Base-by-base conservation (phyloP, 2,113 vertebrate species). In the Misgurnus mizolepis region DNA sequence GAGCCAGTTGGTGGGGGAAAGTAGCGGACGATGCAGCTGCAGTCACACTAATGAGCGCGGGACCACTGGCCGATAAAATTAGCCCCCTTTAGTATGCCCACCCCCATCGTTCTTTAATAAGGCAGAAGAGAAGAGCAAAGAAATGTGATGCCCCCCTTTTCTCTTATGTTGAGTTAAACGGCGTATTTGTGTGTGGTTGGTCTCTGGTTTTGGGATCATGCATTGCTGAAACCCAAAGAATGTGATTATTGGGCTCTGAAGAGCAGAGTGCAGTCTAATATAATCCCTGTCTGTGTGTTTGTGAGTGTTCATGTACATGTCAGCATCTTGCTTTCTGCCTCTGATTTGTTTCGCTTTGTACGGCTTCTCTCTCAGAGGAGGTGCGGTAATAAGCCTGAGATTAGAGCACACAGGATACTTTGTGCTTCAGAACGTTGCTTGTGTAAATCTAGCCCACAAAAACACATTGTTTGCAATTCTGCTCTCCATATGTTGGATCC, bases 191-290 rank as follows among this genome's bases (percentile, higher is more conserved):
- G 76, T 76, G 65, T 84, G 68, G 40, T 47, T 68, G 45, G 40
- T 78, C 73, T 78, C 18, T 64, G 58, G 41, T 65, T 41, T 74
- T 79, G 70, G 41, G 76, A 66, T 62, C 40, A 79, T 82, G 75
- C 22, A 43, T 65, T 74, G 43, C 27, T 81, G 22, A 67, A 70
- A 72, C 50, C 71, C 83, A 79, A 15, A 69, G 76, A 49, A 71
- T 79, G 76, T 58, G 50, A 53, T 76, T 73, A 62, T 80, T 53
- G 14, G 68, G 78, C 45, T 47, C 53, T 82, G 12, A 60, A 14
- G 58, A 75, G 60, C 45, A 49, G 71, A 76, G 55, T 78, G 60
- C 47, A 18, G 67, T 41, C 69, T 61, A 6, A 47, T 18, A 45
- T 40, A 68, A 39, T 47, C 67, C 69, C n/a, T 76, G 62, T 71